Conservation (phyloP, 2,888 invertebrate genomes). For the Nebria salina region DNA sequence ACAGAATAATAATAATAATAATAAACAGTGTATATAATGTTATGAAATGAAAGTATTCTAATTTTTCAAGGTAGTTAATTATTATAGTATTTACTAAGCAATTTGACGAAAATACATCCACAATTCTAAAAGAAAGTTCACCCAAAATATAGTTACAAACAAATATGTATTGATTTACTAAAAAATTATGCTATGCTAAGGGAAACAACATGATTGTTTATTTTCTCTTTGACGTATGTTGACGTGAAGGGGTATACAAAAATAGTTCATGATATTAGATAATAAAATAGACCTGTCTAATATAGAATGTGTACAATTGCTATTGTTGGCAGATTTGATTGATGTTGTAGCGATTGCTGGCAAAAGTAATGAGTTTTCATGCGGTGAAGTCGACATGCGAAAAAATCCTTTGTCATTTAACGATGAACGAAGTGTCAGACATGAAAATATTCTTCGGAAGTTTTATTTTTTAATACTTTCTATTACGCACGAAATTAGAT, state of each 20-base stretch:
- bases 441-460: not conserved
- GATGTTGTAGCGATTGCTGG: slow-evolving; percentile 1
- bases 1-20: no score
- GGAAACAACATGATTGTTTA: not conserved
- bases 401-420: slow-evolving; percentile 1
- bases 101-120: no score
- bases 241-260: not conserved
- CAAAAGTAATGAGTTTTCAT: slow-evolving; percentile 1
- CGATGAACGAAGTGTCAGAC: not conserved
- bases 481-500: not conserved
- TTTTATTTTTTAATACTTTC: not conserved
- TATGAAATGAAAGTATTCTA: no score
- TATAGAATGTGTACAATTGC: slow-evolving; percentile 1
- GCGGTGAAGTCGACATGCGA: not conserved
- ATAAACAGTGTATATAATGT: no score
- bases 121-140: no score
- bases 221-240: not conserved
- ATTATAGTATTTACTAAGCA: no score
- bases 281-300: not conserved
- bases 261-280: not conserved
- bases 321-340: not conserved
- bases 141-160: no score
- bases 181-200: not conserved
- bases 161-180: not conserved
- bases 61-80: no score